Conservation (phyloP, 2,888 invertebrate genomes). For the Drosophila mayaguana region DNA sequence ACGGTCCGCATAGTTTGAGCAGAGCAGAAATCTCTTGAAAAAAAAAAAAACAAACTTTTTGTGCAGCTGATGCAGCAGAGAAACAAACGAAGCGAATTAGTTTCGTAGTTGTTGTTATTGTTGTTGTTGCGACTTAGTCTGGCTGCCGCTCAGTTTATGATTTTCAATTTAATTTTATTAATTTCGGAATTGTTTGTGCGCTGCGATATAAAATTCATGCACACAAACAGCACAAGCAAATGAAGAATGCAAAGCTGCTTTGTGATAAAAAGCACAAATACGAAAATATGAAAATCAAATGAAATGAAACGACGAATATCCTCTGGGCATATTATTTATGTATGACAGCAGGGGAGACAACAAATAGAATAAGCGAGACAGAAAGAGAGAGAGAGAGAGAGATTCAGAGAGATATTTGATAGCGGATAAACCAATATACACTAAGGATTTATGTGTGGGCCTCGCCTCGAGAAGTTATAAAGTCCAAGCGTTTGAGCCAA, state of each 20-base stretch:
- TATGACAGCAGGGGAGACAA: conserved; percentile 13
- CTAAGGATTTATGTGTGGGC: conserved; percentile 55
- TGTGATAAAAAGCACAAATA: conserved; percentile 15
- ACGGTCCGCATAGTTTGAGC: background rate
- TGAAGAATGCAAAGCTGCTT: conserved; percentile 73
- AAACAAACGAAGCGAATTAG: conserved; percentile 30
- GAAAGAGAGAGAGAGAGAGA: background rate
- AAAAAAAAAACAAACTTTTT: conserved; percentile 23
- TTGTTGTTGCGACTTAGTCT: conserved; percentile 9
- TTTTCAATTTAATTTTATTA: conserved; percentile 76
- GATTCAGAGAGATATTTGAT: conserved; percentile 4
- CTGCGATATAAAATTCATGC: conserved; percentile 57
- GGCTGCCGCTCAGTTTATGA: conserved; percentile 45
- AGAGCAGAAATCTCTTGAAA: conserved; percentile 11
- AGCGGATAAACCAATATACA: conserved; percentile 59
- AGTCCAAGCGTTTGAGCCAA: conserved; percentile 67
- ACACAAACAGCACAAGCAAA: conserved; percentile 23
- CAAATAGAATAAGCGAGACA: background rate
- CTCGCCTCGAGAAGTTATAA: conserved; percentile 70
- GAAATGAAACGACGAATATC: conserved; percentile 48
- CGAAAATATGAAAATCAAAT: conserved; percentile 19
- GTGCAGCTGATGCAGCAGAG: conserved; percentile 32
- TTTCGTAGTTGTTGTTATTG: conserved; percentile 11
- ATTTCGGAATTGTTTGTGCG: conserved; percentile 61
- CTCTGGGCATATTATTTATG: conserved; percentile 62